Percentiles rank a stretch among this genome's conserved stretches.
phyloP scores from a whole-genome alignment of 1,140 invertebrate species.

The Aplysia californica region DNA sequence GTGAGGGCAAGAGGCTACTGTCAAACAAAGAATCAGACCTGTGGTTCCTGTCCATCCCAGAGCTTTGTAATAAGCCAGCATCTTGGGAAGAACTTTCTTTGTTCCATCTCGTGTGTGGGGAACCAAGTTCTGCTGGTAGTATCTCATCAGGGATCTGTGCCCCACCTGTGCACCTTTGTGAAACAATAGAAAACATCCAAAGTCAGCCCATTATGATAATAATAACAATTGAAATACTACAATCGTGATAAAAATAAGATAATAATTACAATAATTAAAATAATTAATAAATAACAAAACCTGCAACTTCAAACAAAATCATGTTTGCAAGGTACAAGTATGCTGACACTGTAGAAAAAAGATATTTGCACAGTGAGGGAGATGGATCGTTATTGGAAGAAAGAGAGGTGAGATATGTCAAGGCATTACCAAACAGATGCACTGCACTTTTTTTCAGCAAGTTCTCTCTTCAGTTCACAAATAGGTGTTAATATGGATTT shows the following conservation, averaged over 20 bases:
- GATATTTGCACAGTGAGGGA: no score
- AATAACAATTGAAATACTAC: background rate
- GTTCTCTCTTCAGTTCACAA: no score
- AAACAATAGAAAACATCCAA: background rate
- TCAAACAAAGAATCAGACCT: conserved; percentile 56
- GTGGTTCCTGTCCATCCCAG: conserved; percentile 83
- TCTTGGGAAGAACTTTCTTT: conserved; percentile 58
- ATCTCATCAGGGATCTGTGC: conserved; percentile 87
- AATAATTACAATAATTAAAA: background rate
- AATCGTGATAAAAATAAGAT: background rate
- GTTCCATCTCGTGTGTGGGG: conserved; percentile 42
- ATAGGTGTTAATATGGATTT: no score
- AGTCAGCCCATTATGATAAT: background rate
- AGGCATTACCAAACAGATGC: no score
- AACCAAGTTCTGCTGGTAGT: conserved; percentile 71
- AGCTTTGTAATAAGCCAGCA: conserved; percentile 84
- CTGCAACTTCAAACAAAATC: background rate
- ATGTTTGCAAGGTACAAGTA: background rate
- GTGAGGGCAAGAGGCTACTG: no score
- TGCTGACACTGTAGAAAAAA: background rate
- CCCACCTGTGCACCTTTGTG: conserved; percentile 86
- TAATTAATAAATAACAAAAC: background rate
- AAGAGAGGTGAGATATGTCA: no score
- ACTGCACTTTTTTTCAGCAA: no score
- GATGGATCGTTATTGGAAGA: no score